Conservation (phyloP, 2,888 invertebrate genomes). For the Tetanocera ferruginea region DNA sequence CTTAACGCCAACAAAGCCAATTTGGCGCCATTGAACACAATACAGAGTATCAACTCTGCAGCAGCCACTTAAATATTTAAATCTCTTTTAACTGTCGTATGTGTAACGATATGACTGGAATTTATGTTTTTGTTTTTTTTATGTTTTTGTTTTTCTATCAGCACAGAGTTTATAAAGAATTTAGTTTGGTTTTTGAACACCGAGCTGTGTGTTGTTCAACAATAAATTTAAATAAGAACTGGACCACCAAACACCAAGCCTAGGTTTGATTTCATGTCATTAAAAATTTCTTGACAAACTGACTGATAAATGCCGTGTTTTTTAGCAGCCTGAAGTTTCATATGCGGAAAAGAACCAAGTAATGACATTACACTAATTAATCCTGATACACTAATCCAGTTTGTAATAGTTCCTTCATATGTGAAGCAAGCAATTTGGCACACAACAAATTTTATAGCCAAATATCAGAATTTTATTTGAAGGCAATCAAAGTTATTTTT, state of each 20-base stretch:
- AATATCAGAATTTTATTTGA: too few species aligned
- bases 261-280: neutral
- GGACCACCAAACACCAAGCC: neutral
- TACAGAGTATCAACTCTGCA: neutral
- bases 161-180: neutral
- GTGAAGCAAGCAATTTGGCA: too few species aligned
- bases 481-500: too few species aligned
- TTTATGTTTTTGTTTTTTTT: neutral
- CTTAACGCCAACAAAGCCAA: conserved; percentile 5
- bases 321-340: too few species aligned
- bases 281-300: neutral
- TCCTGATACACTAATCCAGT: too few species aligned
- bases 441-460: too few species aligned
- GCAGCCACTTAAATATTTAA: neutral
- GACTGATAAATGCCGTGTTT: neutral
- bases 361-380: too few species aligned
- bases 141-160: neutral
- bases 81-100: neutral
- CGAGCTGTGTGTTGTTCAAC: neutral
- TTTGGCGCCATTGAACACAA: neutral
- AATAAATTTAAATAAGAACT: neutral
- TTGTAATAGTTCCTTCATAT: too few species aligned
- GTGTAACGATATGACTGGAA: neutral
- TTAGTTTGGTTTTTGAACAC: neutral
- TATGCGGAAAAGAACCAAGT: too few species aligned